Conservation (phyloP, 2,797 vertebrate genomes). For the Enteromius treurensis region DNA sequence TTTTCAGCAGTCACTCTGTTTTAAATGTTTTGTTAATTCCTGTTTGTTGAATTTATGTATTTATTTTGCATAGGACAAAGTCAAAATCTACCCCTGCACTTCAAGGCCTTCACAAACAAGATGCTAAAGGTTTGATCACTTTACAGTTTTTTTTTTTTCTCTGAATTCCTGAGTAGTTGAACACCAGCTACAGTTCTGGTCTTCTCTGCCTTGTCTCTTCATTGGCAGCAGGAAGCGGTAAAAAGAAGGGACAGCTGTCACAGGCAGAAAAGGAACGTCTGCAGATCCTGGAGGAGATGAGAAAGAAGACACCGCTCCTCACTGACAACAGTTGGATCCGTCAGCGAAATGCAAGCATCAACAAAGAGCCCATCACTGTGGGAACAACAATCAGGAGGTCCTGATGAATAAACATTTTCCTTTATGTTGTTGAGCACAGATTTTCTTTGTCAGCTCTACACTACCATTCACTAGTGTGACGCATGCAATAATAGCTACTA, state of each 20-base stretch:
- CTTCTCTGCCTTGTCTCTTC: not conserved
- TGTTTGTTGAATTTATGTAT: not conserved
- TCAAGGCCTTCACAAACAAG: slow-evolving; percentile 68
- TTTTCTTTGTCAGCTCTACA: not conserved
- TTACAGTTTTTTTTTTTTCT: not conserved
- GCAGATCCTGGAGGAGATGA: slow-evolving; percentile 95
- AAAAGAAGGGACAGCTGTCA: slow-evolving; percentile 78
- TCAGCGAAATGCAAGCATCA: slow-evolving; percentile 84
- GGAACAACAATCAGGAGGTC: slow-evolving; percentile 86
- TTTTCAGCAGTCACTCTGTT: too few relatives aligned
- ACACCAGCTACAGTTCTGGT: not conserved
- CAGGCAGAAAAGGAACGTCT: slow-evolving; percentile 86
- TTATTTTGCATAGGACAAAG: slow-evolving; percentile 78
- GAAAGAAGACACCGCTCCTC: slow-evolving; percentile 89
- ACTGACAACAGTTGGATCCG: slow-evolving; percentile 98
- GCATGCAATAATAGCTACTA: not conserved
- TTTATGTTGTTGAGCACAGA: not conserved
- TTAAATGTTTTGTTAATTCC: not conserved
- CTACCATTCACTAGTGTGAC: not conserved
- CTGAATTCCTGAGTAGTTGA: not conserved
- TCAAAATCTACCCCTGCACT: slow-evolving; percentile 87
- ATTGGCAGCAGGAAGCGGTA: slow-evolving; percentile 66
- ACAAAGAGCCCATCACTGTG: slow-evolving; percentile 81
- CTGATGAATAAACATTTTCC: slow-evolving; percentile 15
- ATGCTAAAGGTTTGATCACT: slow-evolving; percentile 77